phyloP scores from a whole-genome alignment of 2,113 vertebrate species.

The Indicator indicator region DNA sequence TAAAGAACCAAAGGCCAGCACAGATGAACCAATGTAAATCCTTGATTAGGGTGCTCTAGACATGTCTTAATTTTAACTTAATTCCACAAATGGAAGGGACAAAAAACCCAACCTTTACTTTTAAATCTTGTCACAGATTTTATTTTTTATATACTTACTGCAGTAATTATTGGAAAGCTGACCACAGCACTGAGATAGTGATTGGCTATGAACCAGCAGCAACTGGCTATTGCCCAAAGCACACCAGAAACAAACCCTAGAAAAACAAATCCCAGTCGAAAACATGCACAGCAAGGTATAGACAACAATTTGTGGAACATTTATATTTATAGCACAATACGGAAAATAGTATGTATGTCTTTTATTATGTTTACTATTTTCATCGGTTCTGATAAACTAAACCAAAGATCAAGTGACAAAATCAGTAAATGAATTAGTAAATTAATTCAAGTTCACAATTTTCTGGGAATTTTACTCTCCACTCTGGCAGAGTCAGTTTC shows the following conservation, averaged over 20 bases:
- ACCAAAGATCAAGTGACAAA: neutral
- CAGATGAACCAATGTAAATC: neutral
- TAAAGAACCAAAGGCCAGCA: neutral
- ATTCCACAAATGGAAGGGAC: neutral
- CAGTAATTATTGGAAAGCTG: slow-evolving; percentile 88
- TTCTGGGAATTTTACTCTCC: neutral
- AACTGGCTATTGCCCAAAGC: slow-evolving; percentile 85
- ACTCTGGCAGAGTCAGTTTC: neutral
- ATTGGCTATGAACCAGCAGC: slow-evolving; percentile 89
- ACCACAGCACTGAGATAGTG: slow-evolving; percentile 84
- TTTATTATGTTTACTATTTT: neutral
- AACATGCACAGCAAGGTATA: neutral
- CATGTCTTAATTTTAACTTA: neutral
- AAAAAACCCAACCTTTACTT: neutral
- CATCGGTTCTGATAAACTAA: neutral
- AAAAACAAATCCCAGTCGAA: slow-evolving; percentile 32
- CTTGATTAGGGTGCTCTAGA: neutral
- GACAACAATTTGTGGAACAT: neutral
- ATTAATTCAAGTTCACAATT: neutral
- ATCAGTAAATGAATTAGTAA: neutral
- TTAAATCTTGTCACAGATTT: neutral
- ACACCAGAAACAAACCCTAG: slow-evolving; percentile 86
- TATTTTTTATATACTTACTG: slow-evolving; percentile 79
- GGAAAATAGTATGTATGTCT: neutral
- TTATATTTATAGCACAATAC: neutral